Conservation (phyloP, 92 coral and sea anemone species). For the Epizoanthus scotinus region DNA sequence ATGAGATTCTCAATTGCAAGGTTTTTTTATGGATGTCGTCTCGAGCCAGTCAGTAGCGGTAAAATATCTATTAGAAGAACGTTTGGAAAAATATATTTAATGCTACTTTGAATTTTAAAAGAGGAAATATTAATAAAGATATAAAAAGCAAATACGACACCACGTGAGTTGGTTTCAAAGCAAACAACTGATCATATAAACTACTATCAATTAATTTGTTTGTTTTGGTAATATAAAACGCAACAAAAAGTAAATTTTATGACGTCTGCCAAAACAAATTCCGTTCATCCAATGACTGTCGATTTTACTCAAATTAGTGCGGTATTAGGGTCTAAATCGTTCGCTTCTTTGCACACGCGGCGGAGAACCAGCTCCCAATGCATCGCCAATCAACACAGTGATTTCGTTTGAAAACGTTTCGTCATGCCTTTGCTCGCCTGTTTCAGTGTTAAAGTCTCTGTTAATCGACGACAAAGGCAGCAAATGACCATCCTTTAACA, state of each 20-base stretch:
- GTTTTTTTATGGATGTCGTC: background rate
- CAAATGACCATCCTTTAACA: background rate
- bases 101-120: too few relatives aligned
- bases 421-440: background rate
- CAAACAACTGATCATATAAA: background rate
- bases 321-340: background rate
- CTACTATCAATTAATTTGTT: conserved; percentile 7
- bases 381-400: background rate
- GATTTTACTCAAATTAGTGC: background rate
- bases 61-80: too few relatives aligned
- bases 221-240: background rate
- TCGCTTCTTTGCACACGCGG: conserved; percentile 7
- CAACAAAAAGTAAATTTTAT: background rate
- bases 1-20: background rate
- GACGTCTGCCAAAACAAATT: conserved; percentile 11
- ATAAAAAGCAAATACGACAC: background rate
- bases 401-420: too few relatives aligned
- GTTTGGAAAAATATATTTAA: too few relatives aligned
- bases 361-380: background rate
- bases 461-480: background rate
- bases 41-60: too few relatives aligned
- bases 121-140: background rate
- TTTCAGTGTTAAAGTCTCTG: background rate
- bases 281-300: background rate
- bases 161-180: conserved; percentile 8